Evolutionary conservation across 2,113 vertebrate genomes (phyloP), one percentile per base, ranked within the genome.

Genomic region (Sus scrofa): DNA sequence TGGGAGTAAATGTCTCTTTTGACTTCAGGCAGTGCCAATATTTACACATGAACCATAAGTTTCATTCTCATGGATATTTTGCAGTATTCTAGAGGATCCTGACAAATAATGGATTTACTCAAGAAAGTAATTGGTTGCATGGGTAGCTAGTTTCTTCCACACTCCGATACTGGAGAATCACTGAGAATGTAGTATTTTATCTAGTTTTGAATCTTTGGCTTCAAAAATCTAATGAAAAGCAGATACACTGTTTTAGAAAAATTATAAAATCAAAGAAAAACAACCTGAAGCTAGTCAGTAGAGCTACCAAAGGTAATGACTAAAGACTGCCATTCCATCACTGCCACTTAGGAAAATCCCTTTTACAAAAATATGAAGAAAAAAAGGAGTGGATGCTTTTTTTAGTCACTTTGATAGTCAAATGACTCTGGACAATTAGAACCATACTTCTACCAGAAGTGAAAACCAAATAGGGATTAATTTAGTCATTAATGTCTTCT

Each of bases 1-100:
- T 77, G n/a, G 75, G 60, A 82, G 8, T 81, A 52, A 77, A 96
- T 52, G 65, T 89, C 68, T 87, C 74, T 79, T 88, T 91, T 84
- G n/a, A 91, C 32, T 93, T 84, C 77, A 62, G 71, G 30, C 26
- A 26, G 60, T 86, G 63, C 73, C 63, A 84, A 3, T 20, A 75
- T 94, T 94, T 86, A 62, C 27, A 54, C 68, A 34, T 15, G 58
- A 89, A 58, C 30, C 44, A 0, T 91, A 91, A 88, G 32, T 77
- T 79, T 44, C 1, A n/a, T 71, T 27, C 44, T 54, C 4, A 0
- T 15, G n/a, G 32, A 24, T 78, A 79, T 84, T 93, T 65, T 68
- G 9, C 79, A 50, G 1, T 79, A 27, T 75, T 89, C 54, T 27
- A 2, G 24, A 58, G 26, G 73, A 37, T 58, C 58, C 77, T 81